Conservation (phyloP, 2,113 vertebrate species). For the Poecile atricapillus region DNA sequence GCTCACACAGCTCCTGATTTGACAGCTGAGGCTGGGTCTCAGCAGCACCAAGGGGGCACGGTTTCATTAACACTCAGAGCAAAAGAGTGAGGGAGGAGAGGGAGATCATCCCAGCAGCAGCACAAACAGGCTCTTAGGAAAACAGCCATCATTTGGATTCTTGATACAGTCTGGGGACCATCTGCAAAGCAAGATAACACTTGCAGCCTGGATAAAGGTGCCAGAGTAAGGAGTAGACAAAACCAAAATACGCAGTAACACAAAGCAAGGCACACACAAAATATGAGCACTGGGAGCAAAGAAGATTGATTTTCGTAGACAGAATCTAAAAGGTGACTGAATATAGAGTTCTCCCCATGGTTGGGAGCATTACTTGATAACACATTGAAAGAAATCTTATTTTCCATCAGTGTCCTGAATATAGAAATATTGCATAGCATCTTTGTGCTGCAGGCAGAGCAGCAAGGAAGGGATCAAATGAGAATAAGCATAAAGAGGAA, state of each 20-base stretch:
- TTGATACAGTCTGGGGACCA: background rate
- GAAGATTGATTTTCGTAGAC: background rate
- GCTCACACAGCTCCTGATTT: accelerated
- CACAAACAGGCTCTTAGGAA: background rate
- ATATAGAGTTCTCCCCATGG: background rate
- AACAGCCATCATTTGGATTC: background rate
- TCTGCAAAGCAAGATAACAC: background rate
- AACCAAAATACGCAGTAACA: background rate
- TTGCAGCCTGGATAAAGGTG: background rate
- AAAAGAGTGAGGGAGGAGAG: background rate
- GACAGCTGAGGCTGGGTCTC: background rate
- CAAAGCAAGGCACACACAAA: background rate
- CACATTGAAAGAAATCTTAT: background rate
- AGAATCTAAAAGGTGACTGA: background rate
- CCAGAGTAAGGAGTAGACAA: background rate
- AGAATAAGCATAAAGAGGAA: background rate
- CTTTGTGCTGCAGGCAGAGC: background rate
- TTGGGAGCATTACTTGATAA: background rate
- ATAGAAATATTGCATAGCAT: background rate
- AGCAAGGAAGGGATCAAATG: background rate
- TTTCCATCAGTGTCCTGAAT: background rate
- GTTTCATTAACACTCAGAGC: background rate
- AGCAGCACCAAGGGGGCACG: background rate
- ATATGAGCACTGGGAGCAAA: background rate
- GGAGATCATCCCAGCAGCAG: background rate